Conservation (phyloP, 2,888 invertebrate species). For the Sthenelais limicola region DNA sequence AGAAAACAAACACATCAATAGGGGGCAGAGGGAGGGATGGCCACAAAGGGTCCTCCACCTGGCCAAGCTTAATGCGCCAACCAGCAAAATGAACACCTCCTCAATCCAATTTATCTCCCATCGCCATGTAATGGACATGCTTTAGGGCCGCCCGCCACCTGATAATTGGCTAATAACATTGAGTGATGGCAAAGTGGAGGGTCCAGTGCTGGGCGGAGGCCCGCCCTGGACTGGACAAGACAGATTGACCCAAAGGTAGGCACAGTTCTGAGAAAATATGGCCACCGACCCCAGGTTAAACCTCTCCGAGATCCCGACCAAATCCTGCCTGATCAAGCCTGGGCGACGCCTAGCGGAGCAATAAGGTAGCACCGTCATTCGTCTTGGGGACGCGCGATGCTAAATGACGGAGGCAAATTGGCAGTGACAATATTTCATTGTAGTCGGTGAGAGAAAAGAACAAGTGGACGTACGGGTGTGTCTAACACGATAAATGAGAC, state of each 20-base stretch:
- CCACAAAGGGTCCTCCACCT: not conserved
- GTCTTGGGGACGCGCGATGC: slow-evolving; percentile 34
- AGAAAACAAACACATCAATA: no score
- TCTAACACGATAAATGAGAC: slow-evolving; percentile 13
- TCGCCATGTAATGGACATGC: slow-evolving; percentile 38
- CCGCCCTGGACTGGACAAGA: slow-evolving; percentile 18
- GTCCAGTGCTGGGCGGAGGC: not conserved
- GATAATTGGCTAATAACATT: slow-evolving; percentile 40
- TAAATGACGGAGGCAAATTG: slow-evolving; percentile 39
- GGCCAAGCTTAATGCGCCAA: not conserved
- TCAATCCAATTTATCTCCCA: slow-evolving; percentile 36
- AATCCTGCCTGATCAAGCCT: slow-evolving; percentile 11
- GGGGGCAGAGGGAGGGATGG: slow-evolving; percentile 1
- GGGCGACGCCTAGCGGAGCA: not conserved
- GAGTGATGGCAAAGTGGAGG: slow-evolving; percentile 36
- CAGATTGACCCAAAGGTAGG: slow-evolving; percentile 38
- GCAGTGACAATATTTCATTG: slow-evolving; percentile 35
- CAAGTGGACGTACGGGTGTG: slow-evolving; percentile 16
- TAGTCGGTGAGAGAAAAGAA: slow-evolving; percentile 18
- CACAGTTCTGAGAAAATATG: slow-evolving; percentile 17
- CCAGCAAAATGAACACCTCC: slow-evolving; percentile 30
- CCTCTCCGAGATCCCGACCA: slow-evolving; percentile 13
- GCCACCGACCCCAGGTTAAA: slow-evolving; percentile 38
- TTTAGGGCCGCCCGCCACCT: slow-evolving; percentile 30
- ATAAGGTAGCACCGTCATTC: not conserved